phyloP scores from a whole-genome alignment of 2,113 vertebrate species.

The Nestor notabilis region DNA sequence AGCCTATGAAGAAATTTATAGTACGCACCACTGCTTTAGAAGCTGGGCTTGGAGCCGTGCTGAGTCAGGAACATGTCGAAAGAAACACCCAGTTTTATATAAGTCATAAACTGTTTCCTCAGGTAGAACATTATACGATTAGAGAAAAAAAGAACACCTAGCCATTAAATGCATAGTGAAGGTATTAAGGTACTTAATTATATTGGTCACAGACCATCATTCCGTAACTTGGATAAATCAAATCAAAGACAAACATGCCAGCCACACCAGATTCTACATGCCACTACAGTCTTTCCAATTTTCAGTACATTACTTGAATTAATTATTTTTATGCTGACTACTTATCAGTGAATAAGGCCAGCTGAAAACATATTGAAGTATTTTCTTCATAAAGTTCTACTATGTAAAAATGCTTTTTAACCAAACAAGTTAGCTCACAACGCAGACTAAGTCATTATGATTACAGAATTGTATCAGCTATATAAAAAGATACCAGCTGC shows the following conservation, averaged over 20 bases:
- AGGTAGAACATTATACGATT: slow-evolving; percentile 67
- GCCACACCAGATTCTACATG: slow-evolving; percentile 52
- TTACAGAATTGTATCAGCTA: background rate
- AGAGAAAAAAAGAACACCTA: slow-evolving; percentile 55
- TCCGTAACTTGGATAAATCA: slow-evolving; percentile 38
- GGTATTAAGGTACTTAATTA: slow-evolving; percentile 69
- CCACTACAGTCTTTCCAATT: slow-evolving; percentile 49
- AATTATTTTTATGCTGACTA: slow-evolving; percentile 49
- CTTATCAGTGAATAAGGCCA: slow-evolving; percentile 8
- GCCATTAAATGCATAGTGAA: slow-evolving; percentile 60
- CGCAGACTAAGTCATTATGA: background rate
- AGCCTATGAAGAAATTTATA: slow-evolving; percentile 27
- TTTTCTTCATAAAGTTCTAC: background rate
- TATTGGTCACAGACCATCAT: slow-evolving; percentile 58
- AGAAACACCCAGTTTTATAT: slow-evolving; percentile 72
- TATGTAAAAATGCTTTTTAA: background rate
- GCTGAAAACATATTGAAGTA: background rate
- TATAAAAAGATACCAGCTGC: background rate
- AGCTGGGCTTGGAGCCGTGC: slow-evolving; percentile 43
- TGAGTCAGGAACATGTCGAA: slow-evolving; percentile 68
- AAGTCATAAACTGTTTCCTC: slow-evolving; percentile 70
- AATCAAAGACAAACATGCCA: slow-evolving; percentile 55
- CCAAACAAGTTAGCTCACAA: background rate
- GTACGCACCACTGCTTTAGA: background rate
- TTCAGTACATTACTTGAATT: slow-evolving; percentile 12